Percentiles rank a stretch among this genome's conserved stretches.
Conservation (phyloP, 2,113 vertebrate genomes). For the Craseonycteris thonglongyai region DNA sequence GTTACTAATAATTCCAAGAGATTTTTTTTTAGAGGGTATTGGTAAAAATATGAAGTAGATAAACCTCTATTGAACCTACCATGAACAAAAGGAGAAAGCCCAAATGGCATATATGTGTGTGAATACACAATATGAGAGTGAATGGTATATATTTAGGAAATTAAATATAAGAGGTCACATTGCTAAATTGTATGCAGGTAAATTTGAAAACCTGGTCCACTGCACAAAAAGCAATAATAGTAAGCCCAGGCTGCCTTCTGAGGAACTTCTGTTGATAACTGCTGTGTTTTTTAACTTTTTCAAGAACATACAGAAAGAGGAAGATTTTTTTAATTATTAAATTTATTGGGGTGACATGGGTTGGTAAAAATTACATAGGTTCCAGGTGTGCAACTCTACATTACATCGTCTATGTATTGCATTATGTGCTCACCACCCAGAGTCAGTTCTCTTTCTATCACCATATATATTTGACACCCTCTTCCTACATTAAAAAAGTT, state of each 20-base stretch:
- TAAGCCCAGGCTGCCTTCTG: background rate
- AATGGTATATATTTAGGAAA: background rate
- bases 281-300: background rate
- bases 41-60: background rate
- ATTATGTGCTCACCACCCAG: no score
- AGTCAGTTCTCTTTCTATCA: no score
- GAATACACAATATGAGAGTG: background rate
- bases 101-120: background rate
- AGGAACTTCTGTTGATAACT: background rate
- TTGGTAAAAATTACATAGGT: no score
- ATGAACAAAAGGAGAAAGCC: background rate
- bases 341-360: no score
- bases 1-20: background rate
- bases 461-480: no score
- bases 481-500: no score
- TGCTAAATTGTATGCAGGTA: background rate
- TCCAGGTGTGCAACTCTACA: no score
- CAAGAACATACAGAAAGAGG: background rate
- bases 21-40: background rate
- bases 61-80: background rate
- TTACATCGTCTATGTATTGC: no score
- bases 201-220: background rate
- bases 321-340: background rate
- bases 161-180: background rate
- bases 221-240: background rate